Conservation (phyloP, 2,797 vertebrate genomes). For the Lepilemur septentrionalis region DNA sequence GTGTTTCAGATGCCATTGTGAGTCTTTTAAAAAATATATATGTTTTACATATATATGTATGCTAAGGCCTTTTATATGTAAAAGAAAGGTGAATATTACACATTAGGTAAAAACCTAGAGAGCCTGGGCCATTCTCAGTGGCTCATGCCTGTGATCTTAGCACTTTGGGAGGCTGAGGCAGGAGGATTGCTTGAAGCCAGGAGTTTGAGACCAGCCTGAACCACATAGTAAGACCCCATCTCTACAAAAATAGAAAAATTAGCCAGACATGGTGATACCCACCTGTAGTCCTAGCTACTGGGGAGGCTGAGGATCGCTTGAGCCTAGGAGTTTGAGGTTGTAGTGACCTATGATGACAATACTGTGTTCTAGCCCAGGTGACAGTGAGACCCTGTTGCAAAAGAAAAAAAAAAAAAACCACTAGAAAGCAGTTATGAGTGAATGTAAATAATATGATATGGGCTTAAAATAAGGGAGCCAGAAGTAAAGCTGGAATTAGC, state of each 20-base stretch:
- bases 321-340: neutral
- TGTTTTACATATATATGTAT: neutral
- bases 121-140: neutral
- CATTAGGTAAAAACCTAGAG: neutral
- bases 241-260: neutral
- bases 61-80: neutral
- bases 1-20: neutral
- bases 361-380: neutral
- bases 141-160: neutral
- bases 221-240: neutral
- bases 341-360: neutral
- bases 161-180: neutral
- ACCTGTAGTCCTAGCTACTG: neutral
- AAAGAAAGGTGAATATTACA: neutral
- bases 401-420: neutral
- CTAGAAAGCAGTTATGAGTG: neutral
- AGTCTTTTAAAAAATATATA: neutral
- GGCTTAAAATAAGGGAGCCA: neutral
- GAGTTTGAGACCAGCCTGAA: neutral
- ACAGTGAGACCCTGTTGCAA: neutral
- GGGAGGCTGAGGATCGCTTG: no score
- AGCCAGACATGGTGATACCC: no score
- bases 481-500: conserved; percentile 8
- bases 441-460: neutral
- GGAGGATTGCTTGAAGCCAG: neutral